Evolutionary conservation across 1,140 invertebrate species (phyloP), one percentile per base, ranked within the genome.

Genomic region (Cryptotermes secundus): DNA sequence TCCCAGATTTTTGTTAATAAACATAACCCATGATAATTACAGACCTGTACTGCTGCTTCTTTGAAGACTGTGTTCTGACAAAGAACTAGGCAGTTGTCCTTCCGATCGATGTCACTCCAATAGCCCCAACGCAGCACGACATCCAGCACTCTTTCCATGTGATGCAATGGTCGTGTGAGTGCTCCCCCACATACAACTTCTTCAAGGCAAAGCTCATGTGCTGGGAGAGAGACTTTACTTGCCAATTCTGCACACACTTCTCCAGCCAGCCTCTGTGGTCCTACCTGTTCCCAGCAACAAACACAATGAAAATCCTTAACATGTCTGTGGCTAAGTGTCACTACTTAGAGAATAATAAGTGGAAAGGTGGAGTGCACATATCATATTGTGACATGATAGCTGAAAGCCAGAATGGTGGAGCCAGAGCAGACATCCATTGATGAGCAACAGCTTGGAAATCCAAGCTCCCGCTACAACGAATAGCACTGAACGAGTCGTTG

Each of bases 21-120:
- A n/a, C n/a, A n/a, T n/a, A n/a, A n/a, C n/a, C 12, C 3, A 22
- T 49, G 45, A 3, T 19, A 49, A 49, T 3, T 19, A 1, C 45
- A 49, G 14, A 49, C 45, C 86, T 92, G 87, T 72, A 90, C 90
- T 79, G 90, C 83, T 79, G 93, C 89, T 83, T 92, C 90, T 49
- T 90, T 90, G 85, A 92, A 92, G 2, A 93, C 79, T 9, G 88
- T 89, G 85, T 92, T 92, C 34, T 89, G 89, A 83, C 90, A 94
- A 14, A 97, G 89, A n/a, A 96, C 89, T 24, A 97, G 89, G 87
- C 94, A 93, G 87, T 97, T 97, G 86, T 96, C 92, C 88, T 95
- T 96, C 31, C 96, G 91, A 88, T 97, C 95, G 7, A 92, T 91
- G 81, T 95, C 93, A 79, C 96, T 94, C 96, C 96, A 98, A 86